Base-by-base conservation (phyloP, 92 coral and sea anemone species). In the Palythoa caribaeorum region DNA sequence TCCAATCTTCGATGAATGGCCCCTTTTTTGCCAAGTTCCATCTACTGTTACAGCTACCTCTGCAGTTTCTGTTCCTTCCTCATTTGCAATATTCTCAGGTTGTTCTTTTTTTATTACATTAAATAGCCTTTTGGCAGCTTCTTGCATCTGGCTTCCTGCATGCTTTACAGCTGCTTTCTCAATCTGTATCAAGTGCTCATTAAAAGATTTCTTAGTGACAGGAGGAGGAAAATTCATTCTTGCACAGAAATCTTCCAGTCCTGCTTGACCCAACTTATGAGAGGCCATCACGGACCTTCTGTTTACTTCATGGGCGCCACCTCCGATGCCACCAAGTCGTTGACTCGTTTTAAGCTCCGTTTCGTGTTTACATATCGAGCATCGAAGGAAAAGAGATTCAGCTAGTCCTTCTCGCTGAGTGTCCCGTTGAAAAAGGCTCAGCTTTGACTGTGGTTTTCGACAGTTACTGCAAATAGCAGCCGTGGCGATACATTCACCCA, bases 391-490 rank as follows among this genome's bases (percentile, higher is more conserved):
- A 79, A 92, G 39, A 7, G 59, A 55, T 44, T 44, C 50, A 44
- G 50, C 7, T 44, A 8, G 50, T 44, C 4, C 6, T 44, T 44
- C 50, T 44, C 50, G 50, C 50, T 3, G 50, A 44, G 50, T 44
- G 50, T 44, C 50, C 50, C 50, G 50, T 44, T 44, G 6, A 44
- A 44, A 44, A 44, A 44, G 50, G 7, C 50, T 44, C 50, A 44
- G 6, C 50, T 86, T 75, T 10, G 90, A 84, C 38, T 65, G 63
- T 19, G 80, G 54, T 71, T 86, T 79, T 44, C 90, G 55, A 44
- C 94, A 92, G 16, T 84, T 55, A 76, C 92, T 91, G 63, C 93
- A 88, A 73, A 87, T 83, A 53, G 88, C 91, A 53, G 93, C 87
- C 9, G 60, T 54, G 19, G 73, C 38, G 14, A 91, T 87, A 79